Conservation (phyloP, 2,797 vertebrate species). For the Periparus ater region DNA sequence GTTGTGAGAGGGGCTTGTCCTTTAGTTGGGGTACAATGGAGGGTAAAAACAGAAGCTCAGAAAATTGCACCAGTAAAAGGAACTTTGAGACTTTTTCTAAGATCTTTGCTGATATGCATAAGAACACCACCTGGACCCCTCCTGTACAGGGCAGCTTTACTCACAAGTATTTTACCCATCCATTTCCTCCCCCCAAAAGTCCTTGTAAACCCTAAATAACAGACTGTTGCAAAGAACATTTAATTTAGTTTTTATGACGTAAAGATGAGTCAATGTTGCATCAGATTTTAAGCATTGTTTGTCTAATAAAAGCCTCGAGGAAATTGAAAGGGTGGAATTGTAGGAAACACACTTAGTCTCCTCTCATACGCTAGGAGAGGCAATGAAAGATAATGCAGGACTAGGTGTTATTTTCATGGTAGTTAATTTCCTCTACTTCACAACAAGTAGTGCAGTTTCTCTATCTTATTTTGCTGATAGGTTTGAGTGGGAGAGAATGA, state of each 20-base stretch:
- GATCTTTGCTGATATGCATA: background rate
- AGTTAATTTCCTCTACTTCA: background rate
- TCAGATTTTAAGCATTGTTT: background rate
- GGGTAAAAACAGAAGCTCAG: background rate
- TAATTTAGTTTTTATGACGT: background rate
- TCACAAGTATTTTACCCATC: background rate
- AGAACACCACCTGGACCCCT: background rate
- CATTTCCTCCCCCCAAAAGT: accelerated
- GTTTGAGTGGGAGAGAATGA: background rate
- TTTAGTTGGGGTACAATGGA: background rate
- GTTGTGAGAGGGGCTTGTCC: background rate
- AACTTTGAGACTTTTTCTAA: background rate
- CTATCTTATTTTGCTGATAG: background rate
- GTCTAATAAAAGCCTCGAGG: background rate
- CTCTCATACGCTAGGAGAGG: background rate
- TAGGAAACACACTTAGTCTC: background rate
- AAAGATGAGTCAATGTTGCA: background rate
- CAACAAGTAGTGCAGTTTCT: background rate
- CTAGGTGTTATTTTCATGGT: background rate
- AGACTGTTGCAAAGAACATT: background rate
- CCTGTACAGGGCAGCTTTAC: background rate
- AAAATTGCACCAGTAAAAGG: background rate
- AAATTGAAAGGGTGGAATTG: background rate
- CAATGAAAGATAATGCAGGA: background rate
- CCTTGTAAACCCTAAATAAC: background rate